Base-by-base conservation (phyloP, 2,888 invertebrate genomes). In the Tridacna gigas region DNA sequence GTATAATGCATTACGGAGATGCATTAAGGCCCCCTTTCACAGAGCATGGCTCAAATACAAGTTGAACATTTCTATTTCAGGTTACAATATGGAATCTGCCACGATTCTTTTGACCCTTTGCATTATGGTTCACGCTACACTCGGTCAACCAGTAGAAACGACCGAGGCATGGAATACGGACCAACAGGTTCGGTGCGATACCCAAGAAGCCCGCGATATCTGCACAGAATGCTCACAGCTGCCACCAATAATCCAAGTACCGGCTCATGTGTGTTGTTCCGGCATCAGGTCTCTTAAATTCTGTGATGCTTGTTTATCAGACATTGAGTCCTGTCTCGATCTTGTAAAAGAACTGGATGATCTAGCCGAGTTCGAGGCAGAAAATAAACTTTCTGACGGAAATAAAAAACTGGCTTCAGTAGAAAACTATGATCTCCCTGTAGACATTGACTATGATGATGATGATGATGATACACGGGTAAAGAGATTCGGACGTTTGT, bases 241-340 rank as follows among this genome's bases (percentile, higher is more conserved):
- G 3, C 65, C 80, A 11, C 78, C 76, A 48, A 26, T 76, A 20
- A n/a, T 76, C 1, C 60, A 26, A 15, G 60, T 79, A n/a, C 60
- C 79, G n/a, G 60, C 76, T 0, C 65, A 28, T 7, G 28, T 47
- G 12, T 84, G 84, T 25, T 84, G 84, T 51, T 65, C 79, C 0
- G 79, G 76, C 18, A 63, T 67, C 25, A 63, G 45, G 12, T 56
- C 81, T 0, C 79, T 74, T 61, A 47, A 73, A 26, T 79, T 84
- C 26, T 84, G 84, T 60, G 81, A 84, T n/a, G 84, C 84, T 0
- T 84, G 84, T 74, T 66, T 84, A 22, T 51, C 66, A 13, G 79
- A 84, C 51, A 45, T 48, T 15, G 66, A 79, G 13, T 71, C 81
- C 0, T 84, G 84, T 60, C 48, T 67, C 45, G 76, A 56, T n/a